These are phyloP conservation scores for Coreoperca whiteheadi DNA, from an alignment of 2,113 vertebrate species.

Conservation along the genomic window DNA sequence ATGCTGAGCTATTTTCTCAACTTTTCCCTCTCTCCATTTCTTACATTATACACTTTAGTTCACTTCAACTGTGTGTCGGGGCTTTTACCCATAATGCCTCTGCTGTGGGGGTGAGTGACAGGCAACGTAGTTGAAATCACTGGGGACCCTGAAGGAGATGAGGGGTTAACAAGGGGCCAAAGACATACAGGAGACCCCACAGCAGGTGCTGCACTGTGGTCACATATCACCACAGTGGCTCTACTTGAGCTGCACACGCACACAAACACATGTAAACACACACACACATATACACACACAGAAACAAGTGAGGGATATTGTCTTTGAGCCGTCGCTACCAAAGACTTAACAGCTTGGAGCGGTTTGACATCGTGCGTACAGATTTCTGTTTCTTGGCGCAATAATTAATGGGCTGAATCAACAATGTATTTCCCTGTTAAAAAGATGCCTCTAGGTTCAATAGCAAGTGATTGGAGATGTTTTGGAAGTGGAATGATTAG, in stretches of 20 bases:
- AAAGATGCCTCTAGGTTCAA: conserved; percentile 35
- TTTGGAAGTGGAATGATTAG: conserved; percentile 21
- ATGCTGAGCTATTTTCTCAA: conserved; percentile 51
- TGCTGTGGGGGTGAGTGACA: conserved; percentile 49
- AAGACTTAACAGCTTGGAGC: conserved; percentile 15
- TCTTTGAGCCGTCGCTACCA: neutral
- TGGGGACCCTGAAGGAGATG: conserved; percentile 21
- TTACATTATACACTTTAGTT: conserved; percentile 50
- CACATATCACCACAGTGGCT: conserved; percentile 24
- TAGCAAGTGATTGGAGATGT: conserved; percentile 21
- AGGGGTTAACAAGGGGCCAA: conserved; percentile 46
- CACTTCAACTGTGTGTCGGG: conserved; percentile 49
- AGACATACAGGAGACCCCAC: conserved; percentile 24
- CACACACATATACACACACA: conserved; percentile 12
- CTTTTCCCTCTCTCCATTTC: conserved; percentile 7
- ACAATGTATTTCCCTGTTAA: conserved; percentile 53
- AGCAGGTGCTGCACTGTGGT: conserved; percentile 36
- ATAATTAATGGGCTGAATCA: conserved; percentile 58
- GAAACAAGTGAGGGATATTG: neutral
- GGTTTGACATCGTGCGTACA: neutral
- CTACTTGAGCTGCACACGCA: neutral
- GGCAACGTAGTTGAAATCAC: conserved; percentile 38
- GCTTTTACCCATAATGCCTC: conserved; percentile 56
- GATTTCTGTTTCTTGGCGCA: conserved; percentile 39
- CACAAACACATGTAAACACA: conserved; percentile 9